phyloP scores from a whole-genome alignment of 2,797 vertebrate species.

The Dendrocincla fuliginosa region DNA sequence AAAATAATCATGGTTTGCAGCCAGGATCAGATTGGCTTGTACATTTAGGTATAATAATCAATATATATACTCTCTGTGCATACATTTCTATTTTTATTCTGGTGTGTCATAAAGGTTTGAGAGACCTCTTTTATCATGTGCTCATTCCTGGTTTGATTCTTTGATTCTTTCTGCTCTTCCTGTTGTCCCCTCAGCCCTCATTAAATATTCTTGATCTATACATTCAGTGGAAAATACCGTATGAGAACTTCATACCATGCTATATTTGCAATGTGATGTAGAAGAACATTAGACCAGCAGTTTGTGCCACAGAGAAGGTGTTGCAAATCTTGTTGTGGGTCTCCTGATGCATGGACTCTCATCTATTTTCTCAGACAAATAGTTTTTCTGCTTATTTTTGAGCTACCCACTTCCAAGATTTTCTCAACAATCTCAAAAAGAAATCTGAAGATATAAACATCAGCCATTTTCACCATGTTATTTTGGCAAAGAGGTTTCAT shows the following conservation, averaged over 20 bases:
- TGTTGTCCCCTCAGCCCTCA: not conserved
- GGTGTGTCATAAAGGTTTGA: not conserved
- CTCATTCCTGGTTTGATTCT: not conserved
- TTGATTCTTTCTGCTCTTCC: not conserved
- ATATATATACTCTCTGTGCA: not conserved
- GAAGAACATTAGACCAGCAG: not conserved
- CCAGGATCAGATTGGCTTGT: not conserved
- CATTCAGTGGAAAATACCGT: not conserved
- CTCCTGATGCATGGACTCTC: not conserved
- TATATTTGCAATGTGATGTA: not conserved
- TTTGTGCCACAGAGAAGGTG: not conserved
- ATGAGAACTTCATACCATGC: not conserved
- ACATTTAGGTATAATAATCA: not conserved
- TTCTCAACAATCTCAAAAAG: not conserved
- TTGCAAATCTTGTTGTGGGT: not conserved
- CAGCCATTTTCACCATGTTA: fast-evolving
- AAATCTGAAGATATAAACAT: not conserved
- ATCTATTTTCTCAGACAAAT: not conserved
- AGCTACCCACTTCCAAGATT: not conserved
- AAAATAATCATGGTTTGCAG: not conserved
- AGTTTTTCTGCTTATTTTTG: not conserved
- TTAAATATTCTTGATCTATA: not conserved
- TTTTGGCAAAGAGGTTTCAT: not conserved
- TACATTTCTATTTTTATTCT: not conserved
- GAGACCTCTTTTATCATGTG: not conserved